Evolutionary conservation across 2,797 vertebrate genomes (phyloP), one percentile per base, ranked within the genome.

Genomic region (Chrysocyon brachyurus): DNA sequence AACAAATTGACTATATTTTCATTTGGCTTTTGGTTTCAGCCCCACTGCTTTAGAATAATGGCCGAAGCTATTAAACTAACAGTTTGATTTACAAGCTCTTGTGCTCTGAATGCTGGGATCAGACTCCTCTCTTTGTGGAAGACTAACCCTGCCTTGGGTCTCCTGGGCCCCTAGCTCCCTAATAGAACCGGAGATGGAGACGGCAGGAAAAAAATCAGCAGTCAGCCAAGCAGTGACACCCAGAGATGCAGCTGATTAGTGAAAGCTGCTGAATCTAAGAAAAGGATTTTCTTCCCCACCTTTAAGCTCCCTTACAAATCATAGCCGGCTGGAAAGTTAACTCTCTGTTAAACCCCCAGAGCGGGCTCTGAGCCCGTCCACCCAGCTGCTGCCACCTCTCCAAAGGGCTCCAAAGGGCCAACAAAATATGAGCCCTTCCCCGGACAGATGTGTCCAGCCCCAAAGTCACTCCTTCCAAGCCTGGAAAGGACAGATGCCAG

Each of bases 31-130:
- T 63, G 86, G 96, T 97, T 98, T 98, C 98, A 98, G 98, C 98
- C 98, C 98, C 97, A 96, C 92, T 98, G 98, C 98, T 98, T 98
- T 98, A 97, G 98, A 98, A 99, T 98, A 98, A 98, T 98, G 98
- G 98, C 90, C 70, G 94, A 86, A 3, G 3, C 98, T 96, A 90
- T 97, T 98, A 97, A 97, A 97, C 97, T 97, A 97, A 98, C 95
- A 0, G 77, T 95, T 97, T 98, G 98, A 98, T 98, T 98, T 98
- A 90, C 98, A 98, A 97, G 96, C 97, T 97, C 82, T 81, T 94
- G 83, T 81, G 87, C 96, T 31, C 96, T 0, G 0, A 82, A 91
- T 0, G 14, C 93, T 16, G 52, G 5, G 12, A 92, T 98, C 95
- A 90, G 82, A 85, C 75, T 92, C 86, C 8, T 93, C 75, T 97